Conservation (phyloP, 1,140 invertebrate species). For the Drosophila takahashii region DNA sequence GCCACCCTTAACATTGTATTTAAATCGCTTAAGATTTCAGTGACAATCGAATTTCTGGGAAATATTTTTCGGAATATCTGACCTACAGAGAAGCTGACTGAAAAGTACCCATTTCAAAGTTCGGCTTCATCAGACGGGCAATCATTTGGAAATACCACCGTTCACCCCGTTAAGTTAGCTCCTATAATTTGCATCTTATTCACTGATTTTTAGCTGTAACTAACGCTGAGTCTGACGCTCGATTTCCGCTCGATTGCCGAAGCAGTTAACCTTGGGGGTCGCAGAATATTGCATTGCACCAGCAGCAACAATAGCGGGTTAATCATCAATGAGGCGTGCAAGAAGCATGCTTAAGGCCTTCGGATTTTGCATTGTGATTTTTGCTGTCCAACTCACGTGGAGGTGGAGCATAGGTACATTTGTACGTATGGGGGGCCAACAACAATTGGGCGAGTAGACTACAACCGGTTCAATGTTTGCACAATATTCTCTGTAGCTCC, state of each 20-base stretch:
- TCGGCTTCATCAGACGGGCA: slow-evolving; percentile 9
- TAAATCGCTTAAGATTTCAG: not conserved
- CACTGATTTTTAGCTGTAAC: slow-evolving; percentile 59
- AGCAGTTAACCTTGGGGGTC: slow-evolving; percentile 63
- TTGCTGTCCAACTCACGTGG: slow-evolving; percentile 55
- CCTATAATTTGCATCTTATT: slow-evolving; percentile 55
- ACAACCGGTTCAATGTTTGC: slow-evolving; percentile 81
- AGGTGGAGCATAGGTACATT: not conserved
- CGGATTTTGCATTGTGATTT: slow-evolving; percentile 36
- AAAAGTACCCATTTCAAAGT: not conserved
- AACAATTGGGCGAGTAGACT: slow-evolving; percentile 31
- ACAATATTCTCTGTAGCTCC: slow-evolving; percentile 47
- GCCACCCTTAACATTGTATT: not conserved
- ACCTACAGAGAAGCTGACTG: not conserved
- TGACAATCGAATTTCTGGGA: not conserved
- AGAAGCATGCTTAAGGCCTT: slow-evolving; percentile 36
- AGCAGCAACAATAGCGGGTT: slow-evolving; percentile 26
- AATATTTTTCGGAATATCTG: not conserved
- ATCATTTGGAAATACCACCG: not conserved
- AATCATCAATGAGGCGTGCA: slow-evolving; percentile 80
- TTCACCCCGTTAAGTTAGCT: not conserved
- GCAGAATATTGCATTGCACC: slow-evolving; percentile 51
- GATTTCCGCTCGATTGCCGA: slow-evolving; percentile 48
- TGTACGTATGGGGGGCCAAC: not conserved
- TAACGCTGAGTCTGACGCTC: slow-evolving; percentile 44